Evolutionary conservation across 2,113 vertebrate genomes (phyloP).

Genomic region (Cochlearius cochlearius): DNA sequence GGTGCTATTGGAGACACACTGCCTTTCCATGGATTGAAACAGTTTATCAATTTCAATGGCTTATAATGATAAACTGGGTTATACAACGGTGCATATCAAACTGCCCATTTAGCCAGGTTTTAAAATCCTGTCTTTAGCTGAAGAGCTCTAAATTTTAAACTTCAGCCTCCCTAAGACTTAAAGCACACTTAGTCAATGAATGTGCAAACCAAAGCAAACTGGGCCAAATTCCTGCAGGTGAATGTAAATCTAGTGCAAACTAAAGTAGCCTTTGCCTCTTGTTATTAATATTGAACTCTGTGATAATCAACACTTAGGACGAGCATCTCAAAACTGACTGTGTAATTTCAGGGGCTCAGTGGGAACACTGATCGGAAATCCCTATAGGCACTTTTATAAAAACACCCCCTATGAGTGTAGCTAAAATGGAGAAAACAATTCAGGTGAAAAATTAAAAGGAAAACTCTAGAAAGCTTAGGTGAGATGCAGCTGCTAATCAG

Average conservation of each 20-base stretch:
- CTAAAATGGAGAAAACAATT: constrained; percentile 38
- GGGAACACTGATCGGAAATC: neutral
- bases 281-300: neutral
- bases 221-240: neutral
- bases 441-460: constrained; percentile 44
- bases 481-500: constrained; percentile 38
- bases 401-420: neutral
- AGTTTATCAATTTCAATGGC: neutral
- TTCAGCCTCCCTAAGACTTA: neutral
- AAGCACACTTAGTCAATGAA: neutral
- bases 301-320: neutral
- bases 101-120: neutral
- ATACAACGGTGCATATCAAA: neutral
- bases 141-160: neutral
- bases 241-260: neutral
- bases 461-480: constrained; percentile 24
- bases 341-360: neutral
- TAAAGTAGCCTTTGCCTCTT: neutral
- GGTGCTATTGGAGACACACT: neutral
- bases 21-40: neutral
- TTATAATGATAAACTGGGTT: neutral
- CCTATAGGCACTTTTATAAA: neutral
- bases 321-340: neutral
- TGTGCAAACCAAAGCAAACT: neutral
- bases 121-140: neutral